Evolutionary conservation across 2,797 vertebrate genomes (phyloP), one percentile per base, ranked within the genome.

Genomic region (Cheirogaleus major): DNA sequence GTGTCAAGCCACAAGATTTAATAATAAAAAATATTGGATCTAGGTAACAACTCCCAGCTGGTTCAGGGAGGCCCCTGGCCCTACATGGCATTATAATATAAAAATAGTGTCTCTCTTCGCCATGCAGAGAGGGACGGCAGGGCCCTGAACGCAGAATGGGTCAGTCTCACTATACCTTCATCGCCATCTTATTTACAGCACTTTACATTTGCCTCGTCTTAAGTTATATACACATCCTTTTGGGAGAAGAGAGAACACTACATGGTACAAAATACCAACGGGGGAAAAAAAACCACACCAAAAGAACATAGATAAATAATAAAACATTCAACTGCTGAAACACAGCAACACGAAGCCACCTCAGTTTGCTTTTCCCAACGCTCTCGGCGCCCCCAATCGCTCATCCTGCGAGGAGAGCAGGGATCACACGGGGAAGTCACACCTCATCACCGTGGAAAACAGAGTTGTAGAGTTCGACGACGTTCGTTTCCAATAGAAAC

Each of bases 1-100:
- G 98, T 98, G 98, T 98, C 97, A 98, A 98, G 98, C 98, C 98
- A 98, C 98, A 98, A 98, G 98, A 98, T 98, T 98, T 99, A 98
- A 97, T 99, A 98, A 98, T 99, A 99, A 99, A 99, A 99, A 99
- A 99, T 99, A 99, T 98, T 97, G 98, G 98, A 98, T 99, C 98
- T 99, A 98, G 98, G 97, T 98, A 98, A 98, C 98, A 98, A 98
- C 97, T 97, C 98, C 98, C 98, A 98, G 95, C 96, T 97, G 97
- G 95, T 98, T 98, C 98, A 97, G 98, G 98, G 97, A 97, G 98
- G 98, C 94, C 96, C 98, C 98, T 8, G 96, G 97, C 98, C 98
- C 98, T 96, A 95, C 98, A 97, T 98, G 98, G 98, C 98, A 98
- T 97, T 98, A 25, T 98, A 97, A 95, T 99, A 99, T 98, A 99